phyloP scores from a whole-genome alignment of 2,888 invertebrate genomes.

The Oegoconia quadripuncta region DNA sequence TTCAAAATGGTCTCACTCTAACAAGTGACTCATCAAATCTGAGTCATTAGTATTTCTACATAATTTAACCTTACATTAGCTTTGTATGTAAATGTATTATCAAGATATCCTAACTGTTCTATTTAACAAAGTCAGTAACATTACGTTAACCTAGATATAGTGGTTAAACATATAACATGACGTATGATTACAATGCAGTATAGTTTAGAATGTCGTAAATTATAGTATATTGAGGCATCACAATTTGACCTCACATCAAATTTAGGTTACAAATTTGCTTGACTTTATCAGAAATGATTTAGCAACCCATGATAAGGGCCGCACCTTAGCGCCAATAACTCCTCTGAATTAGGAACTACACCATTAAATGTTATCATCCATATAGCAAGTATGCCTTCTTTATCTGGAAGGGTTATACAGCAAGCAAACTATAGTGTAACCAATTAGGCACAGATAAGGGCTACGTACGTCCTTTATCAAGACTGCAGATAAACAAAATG shows the following conservation, averaged over 20 bases:
- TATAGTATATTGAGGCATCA: neutral
- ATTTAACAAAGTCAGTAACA: too few species aligned
- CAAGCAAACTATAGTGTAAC: constrained; percentile 39
- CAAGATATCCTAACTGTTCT: too few species aligned
- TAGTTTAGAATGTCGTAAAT: too few species aligned
- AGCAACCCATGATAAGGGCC: constrained; percentile 50
- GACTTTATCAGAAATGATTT: constrained; percentile 19
- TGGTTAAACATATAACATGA: neutral
- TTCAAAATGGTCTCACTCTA: too few species aligned
- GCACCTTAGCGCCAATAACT: constrained; percentile 45
- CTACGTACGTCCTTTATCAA: constrained; percentile 48
- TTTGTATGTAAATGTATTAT: neutral
- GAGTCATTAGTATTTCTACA: too few species aligned
- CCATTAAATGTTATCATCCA: constrained; percentile 9
- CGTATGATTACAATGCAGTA: too few species aligned
- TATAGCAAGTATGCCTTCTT: constrained; percentile 22
- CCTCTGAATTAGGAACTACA: constrained; percentile 30
- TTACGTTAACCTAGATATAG: constrained; percentile 11
- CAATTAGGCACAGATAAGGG: constrained; percentile 66
- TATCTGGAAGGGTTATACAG: constrained; percentile 32
- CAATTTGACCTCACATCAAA: constrained; percentile 4
- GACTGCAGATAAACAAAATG: constrained; percentile 45
- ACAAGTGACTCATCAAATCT: too few species aligned
- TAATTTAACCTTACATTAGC: neutral
- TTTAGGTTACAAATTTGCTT: constrained; percentile 17